Conservation (phyloP, 2,888 invertebrate species). For the Hirtodrosophila confusa region DNA sequence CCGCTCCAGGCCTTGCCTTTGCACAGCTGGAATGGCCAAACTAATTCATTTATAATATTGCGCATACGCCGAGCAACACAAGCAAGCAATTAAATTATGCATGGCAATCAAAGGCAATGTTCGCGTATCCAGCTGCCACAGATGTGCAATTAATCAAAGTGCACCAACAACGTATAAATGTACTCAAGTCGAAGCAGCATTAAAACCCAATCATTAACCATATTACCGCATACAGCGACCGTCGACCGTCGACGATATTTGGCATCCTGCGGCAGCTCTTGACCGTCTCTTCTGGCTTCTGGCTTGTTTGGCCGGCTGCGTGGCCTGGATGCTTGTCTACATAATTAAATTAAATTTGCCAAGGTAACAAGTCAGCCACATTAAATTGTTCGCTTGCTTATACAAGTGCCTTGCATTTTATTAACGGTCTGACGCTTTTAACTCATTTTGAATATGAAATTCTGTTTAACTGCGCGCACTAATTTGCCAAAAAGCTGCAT, state of each 20-base stretch:
- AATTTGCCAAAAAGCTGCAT: constrained; percentile 7
- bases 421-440: constrained; percentile 27
- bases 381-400: constrained; percentile 16
- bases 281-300: not conserved
- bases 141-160: constrained; percentile 71
- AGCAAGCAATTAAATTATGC: constrained; percentile 67
- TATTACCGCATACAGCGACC: constrained; percentile 49
- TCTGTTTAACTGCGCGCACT: constrained; percentile 11
- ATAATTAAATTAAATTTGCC: constrained; percentile 76
- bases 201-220: constrained; percentile 67
- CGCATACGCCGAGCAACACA: constrained; percentile 47
- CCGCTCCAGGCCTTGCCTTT: not conserved
- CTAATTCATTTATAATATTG: constrained; percentile 60
- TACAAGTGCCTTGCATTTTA: constrained; percentile 24
- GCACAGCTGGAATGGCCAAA: constrained; percentile 1
- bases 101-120: constrained; percentile 36
- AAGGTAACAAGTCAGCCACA: constrained; percentile 60
- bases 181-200: constrained; percentile 50
- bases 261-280: constrained; percentile 13
- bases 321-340: constrained; percentile 17
- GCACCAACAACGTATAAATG: constrained; percentile 31
- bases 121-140: constrained; percentile 5
- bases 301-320: not conserved
- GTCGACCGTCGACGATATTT: not conserved
- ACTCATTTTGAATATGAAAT: constrained; percentile 20